Base-by-base conservation (phyloP, 2,888 invertebrate genomes). In the Bembecia ichneumoniformis region DNA sequence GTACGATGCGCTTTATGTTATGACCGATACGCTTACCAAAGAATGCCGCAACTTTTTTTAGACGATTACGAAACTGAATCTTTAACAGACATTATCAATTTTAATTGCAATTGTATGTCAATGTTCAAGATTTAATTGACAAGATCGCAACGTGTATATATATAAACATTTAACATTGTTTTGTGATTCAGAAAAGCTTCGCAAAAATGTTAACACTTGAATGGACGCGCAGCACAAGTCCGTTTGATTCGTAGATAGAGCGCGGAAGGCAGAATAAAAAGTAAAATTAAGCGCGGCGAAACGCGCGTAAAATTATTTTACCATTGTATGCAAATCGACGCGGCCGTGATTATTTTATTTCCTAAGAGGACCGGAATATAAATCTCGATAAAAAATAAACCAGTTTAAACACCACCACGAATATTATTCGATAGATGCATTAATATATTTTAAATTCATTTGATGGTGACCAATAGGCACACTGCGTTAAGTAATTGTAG, bases 271-370 rank as follows among this genome's bases (percentile, higher is more conserved):
- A 76, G 76, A 81, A 86, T 82, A 86, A 87, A 87, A 87, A 84
- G 82, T 80, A 84, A 74, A 86, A 83, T 83, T 82, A 84, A 87
- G 73, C 83, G 81, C 82, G 79, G 78, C 81, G 82, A 83, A 84
- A 86, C 84, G 82, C 87, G 87, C 87, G 87, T 87, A 87, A 87
- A 87, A 87, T 87, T 87, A 87, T 87, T 86, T 87, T 86, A 82
- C 87, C 87, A 87, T 87, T 87, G 87, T 87, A 87, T 87, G 87
- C 87, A 87, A 87, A 87, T 87, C 77, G 63, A 75, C 71, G 74
- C 73, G 66, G 78, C 76, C 68, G 84, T 87, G 86, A 87, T 87
- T 86, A 87, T 87, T 87, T 87, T 87, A 87, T 87, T 87, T 86
- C 82, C 83, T 86, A 84, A 82, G 82, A 84, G 74, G 68, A 71